Conservation (phyloP, 2,797 vertebrate genomes). For the Knipowitschia caucasica region DNA sequence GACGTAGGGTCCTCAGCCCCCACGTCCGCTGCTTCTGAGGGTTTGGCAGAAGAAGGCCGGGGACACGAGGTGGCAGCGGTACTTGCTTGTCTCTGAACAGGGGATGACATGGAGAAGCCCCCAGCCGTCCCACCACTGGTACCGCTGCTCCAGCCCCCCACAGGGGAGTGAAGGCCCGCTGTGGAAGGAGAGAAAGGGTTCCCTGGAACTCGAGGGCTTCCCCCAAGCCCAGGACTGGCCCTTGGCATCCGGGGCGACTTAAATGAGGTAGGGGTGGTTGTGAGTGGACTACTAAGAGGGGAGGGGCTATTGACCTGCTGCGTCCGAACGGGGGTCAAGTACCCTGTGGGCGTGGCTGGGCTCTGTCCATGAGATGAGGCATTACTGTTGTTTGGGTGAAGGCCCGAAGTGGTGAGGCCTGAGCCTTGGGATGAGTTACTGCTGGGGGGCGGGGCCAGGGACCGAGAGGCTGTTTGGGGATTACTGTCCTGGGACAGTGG, state of each 20-base stretch:
- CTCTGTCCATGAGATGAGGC: constrained; percentile 66
- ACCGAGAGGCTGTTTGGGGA: constrained; percentile 78
- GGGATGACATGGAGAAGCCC: constrained; percentile 80
- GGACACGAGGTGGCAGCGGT: constrained; percentile 65
- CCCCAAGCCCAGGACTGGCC: constrained; percentile 82
- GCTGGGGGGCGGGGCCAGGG: constrained; percentile 76
- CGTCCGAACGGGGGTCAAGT: constrained; percentile 82
- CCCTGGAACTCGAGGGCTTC: constrained; percentile 80
- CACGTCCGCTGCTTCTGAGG: constrained; percentile 72
- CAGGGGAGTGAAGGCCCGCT: constrained; percentile 69
- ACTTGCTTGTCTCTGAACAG: constrained; percentile 74
- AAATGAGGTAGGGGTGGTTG: constrained; percentile 86
- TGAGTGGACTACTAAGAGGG: constrained; percentile 82
- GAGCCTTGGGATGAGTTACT: constrained; percentile 76
- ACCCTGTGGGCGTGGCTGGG: constrained; percentile 60
- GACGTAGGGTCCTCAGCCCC: constrained; percentile 72
- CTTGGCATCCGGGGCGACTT: constrained; percentile 86
- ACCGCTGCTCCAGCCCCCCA: constrained; percentile 49
- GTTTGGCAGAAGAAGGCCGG: constrained; percentile 78
- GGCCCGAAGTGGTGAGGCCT: constrained; percentile 58
- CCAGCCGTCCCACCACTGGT: constrained; percentile 28
- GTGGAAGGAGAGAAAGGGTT: constrained; percentile 88
- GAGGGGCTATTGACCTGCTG: constrained; percentile 79
- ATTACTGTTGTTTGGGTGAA: constrained; percentile 79
- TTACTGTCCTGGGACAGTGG: constrained; percentile 78